phyloP scores from a whole-genome alignment of 2,888 invertebrate species.

The Oscheius sp. region DNA sequence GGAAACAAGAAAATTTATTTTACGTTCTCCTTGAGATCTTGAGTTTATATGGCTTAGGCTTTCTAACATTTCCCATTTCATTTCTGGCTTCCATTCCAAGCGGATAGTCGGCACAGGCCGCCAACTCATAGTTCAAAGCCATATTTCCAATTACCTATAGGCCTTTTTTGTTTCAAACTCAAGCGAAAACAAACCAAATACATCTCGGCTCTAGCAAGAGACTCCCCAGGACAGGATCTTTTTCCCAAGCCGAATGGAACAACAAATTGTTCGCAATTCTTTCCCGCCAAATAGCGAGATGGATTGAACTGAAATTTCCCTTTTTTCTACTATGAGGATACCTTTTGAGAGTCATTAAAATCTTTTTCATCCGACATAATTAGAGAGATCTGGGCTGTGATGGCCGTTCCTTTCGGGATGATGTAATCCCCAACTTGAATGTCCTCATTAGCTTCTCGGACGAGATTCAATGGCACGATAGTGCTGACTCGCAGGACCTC shows the following conservation, averaged over 20 bases:
- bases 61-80: background rate
- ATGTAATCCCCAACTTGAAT: background rate
- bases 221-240: slow-evolving; percentile 17
- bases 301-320: slow-evolving; percentile 3
- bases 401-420: slow-evolving; percentile 14
- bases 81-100: background rate
- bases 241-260: slow-evolving; percentile 22
- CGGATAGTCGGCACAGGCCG: too few species aligned
- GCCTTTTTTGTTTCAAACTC: too few species aligned
- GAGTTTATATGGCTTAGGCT: background rate
- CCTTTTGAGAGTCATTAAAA: background rate
- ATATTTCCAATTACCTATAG: background rate
- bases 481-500: background rate
- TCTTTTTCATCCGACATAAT: background rate
- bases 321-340: background rate
- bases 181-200: slow-evolving; percentile 18
- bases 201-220: slow-evolving; percentile 11
- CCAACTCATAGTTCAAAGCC: background rate
- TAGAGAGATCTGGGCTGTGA: background rate
- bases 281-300: background rate
- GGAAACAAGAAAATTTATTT: background rate
- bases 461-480: background rate
- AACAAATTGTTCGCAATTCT: slow-evolving; percentile 3
- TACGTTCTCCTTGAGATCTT: background rate
- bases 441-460: background rate